Evolutionary conservation across 2,113 vertebrate species (phyloP).

Genomic region (Gallinago jamesoni): DNA sequence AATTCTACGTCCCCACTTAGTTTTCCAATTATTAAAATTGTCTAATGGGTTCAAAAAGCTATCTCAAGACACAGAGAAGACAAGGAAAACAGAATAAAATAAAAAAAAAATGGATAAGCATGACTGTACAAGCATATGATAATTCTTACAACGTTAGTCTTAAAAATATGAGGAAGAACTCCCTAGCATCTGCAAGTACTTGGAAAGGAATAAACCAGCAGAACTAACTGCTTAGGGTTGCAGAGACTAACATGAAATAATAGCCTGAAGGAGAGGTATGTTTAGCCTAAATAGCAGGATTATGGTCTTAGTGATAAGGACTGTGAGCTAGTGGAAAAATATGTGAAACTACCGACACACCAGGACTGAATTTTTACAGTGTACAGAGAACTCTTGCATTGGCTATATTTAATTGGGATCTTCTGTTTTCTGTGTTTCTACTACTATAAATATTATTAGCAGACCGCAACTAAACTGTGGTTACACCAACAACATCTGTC

Average conservation of each 20-base stretch:
- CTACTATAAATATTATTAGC: conserved; percentile 13
- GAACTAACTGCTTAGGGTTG: not conserved
- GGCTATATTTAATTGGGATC: not conserved
- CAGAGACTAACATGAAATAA: conserved; percentile 1
- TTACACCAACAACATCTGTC: not conserved
- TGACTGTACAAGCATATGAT: not conserved
- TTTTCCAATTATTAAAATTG: not conserved
- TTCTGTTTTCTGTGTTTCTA: not conserved
- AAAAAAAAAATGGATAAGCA: not conserved
- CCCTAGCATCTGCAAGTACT: not conserved
- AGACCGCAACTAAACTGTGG: not conserved
- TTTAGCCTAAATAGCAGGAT: conserved; percentile 17
- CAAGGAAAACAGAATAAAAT: not conserved
- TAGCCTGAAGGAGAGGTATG: not conserved
- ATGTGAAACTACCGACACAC: not conserved
- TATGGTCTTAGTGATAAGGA: not conserved
- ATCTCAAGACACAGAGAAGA: not conserved
- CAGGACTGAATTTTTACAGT: not conserved
- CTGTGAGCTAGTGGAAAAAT: not conserved
- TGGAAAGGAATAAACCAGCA: not conserved
- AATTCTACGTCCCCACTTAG: not conserved
- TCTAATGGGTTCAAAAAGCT: not conserved
- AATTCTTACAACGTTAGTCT: not conserved
- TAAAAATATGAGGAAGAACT: not conserved
- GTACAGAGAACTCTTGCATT: not conserved